phyloP scores from a whole-genome alignment of 1,140 invertebrate genomes.

The Drosophila guanche region DNA sequence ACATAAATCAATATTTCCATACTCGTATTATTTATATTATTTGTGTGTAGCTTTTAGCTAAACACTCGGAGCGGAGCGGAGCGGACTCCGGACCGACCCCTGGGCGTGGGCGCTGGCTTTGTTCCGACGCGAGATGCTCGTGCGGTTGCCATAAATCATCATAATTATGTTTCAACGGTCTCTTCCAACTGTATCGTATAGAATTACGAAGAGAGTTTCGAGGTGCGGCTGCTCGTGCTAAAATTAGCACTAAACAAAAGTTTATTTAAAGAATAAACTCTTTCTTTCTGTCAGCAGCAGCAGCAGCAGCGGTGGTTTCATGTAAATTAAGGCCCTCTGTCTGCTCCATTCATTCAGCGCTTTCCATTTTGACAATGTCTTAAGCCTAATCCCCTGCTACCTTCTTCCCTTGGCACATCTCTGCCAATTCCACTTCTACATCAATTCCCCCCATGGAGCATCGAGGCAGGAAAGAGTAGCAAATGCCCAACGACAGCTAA shows the following conservation, averaged over 20 bases:
- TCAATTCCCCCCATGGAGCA: conserved; percentile 22
- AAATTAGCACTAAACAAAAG: conserved; percentile 37
- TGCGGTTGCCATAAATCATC: conserved; percentile 64
- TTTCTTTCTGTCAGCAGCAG: no score
- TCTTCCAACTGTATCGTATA: conserved; percentile 49
- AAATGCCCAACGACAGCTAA: conserved; percentile 78
- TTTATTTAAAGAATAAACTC: conserved; percentile 2
- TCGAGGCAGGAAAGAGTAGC: conserved; percentile 27
- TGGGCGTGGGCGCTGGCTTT: conserved; percentile 62
- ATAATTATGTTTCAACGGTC: conserved; percentile 69
- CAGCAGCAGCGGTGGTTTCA: no score
- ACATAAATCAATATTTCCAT: conserved; percentile 60
- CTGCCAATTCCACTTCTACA: conserved; percentile 1
- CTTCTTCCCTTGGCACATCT: neutral
- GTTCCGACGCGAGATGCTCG: conserved; percentile 34
- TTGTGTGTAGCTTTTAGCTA: conserved; percentile 69
- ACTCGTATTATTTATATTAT: conserved; percentile 42
- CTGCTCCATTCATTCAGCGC: no score
- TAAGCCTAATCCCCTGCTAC: no score
- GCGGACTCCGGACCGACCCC: neutral
- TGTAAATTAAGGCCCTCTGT: no score
- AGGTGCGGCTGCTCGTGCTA: conserved; percentile 48
- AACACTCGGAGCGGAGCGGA: conserved; percentile 34
- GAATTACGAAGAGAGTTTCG: conserved; percentile 28
- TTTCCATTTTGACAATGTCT: no score